Conservation (phyloP, 2,113 vertebrate genomes). For the Sylvilagus bachmani region DNA sequence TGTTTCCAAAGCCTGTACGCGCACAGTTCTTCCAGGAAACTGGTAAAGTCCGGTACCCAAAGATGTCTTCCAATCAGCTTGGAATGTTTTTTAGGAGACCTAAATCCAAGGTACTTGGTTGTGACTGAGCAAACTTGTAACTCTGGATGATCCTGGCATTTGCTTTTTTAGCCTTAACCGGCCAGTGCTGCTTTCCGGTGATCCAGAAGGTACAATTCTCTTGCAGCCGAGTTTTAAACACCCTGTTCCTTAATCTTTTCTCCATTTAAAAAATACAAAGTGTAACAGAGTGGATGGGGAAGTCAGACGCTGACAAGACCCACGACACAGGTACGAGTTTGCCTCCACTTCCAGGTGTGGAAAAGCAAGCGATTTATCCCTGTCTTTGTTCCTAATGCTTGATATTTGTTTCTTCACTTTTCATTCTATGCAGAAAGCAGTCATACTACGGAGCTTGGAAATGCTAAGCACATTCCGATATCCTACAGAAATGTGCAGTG, state of each 20-base stretch:
- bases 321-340: conserved; percentile 78
- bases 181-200: conserved; percentile 69
- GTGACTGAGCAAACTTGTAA: conserved; percentile 76
- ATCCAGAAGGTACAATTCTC: conserved; percentile 60
- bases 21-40: conserved; percentile 70
- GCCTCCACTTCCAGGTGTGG: conserved; percentile 67
- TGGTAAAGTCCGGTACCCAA: conserved; percentile 64
- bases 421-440: conserved; percentile 81
- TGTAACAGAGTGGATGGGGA: conserved; percentile 67
- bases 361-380: conserved; percentile 73
- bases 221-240: conserved; percentile 81
- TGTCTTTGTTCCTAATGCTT: conserved; percentile 73
- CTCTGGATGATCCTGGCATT: conserved; percentile 73
- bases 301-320: conserved; percentile 82
- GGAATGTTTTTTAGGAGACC: conserved; percentile 76
- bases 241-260: conserved; percentile 69
- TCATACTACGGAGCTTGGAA: conserved; percentile 82
- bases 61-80: conserved; percentile 68
- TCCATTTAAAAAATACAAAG: conserved; percentile 80
- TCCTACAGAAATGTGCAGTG: conserved; percentile 83
- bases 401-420: conserved; percentile 74
- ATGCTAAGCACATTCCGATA: conserved; percentile 80
- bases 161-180: conserved; percentile 68
- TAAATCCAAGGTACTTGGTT: conserved; percentile 83
- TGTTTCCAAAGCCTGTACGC: conserved; percentile 74